Conservation (phyloP, 2,888 invertebrate genomes). For the Eumacrocentrus americanus region DNA sequence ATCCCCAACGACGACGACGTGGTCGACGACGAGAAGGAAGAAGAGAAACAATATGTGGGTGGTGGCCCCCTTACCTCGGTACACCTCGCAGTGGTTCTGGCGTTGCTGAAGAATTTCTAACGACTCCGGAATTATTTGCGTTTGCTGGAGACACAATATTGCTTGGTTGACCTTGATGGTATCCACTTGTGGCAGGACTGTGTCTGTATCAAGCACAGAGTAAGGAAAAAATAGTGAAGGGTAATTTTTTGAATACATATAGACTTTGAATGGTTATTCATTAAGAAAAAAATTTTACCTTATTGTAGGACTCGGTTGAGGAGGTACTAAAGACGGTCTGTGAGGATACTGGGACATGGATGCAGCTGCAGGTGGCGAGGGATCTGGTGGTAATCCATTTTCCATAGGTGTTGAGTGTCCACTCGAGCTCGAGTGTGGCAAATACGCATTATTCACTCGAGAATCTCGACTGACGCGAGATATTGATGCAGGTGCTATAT, state of each 20-base stretch:
- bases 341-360: slow-evolving; percentile 56
- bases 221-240: background rate
- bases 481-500: slow-evolving; percentile 57
- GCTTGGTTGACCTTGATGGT: slow-evolving; percentile 56
- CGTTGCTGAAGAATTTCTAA: slow-evolving; percentile 59
- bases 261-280: too few species aligned
- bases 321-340: slow-evolving; percentile 55
- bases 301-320: slow-evolving; percentile 61
- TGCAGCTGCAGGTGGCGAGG: slow-evolving; percentile 56
- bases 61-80: slow-evolving; percentile 43
- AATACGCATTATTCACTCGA: slow-evolving; percentile 55
- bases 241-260: too few species aligned
- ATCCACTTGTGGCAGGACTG: slow-evolving; percentile 54
- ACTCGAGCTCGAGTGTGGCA: slow-evolving; percentile 54
- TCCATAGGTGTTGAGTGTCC: slow-evolving; percentile 58
- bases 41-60: slow-evolving; percentile 17
- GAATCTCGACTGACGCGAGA: slow-evolving; percentile 53
- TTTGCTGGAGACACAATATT: slow-evolving; percentile 56
- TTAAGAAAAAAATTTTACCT: too few species aligned
- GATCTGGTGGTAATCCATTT: slow-evolving; percentile 64
- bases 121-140: slow-evolving; percentile 55
- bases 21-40: slow-evolving; percentile 23
- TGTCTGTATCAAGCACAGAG: slow-evolving; percentile 42
- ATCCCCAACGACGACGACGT: slow-evolving; percentile 18
- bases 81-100: slow-evolving; percentile 53